phyloP scores from a whole-genome alignment of 1,140 invertebrate genomes.

The Drosophila novamexicana region DNA sequence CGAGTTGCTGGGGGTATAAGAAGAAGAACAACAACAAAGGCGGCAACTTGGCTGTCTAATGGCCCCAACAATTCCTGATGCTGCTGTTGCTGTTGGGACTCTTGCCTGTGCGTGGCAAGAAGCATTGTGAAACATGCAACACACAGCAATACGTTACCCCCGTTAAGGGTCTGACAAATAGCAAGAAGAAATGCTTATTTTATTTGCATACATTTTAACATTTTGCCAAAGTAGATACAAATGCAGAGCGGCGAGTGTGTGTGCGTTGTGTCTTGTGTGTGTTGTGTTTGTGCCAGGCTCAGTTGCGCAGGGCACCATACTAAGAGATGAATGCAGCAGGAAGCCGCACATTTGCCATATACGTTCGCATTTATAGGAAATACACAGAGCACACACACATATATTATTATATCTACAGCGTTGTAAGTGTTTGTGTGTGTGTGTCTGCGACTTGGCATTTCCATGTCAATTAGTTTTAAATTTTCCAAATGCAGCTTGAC shows the following conservation, averaged over 20 bases:
- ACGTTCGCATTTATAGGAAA: conserved; percentile 11
- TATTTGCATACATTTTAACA: conserved; percentile 76
- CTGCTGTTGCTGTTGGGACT: conserved; percentile 7
- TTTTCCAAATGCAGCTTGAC: conserved; percentile 49
- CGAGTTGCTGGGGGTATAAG: not conserved
- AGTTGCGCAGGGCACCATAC: conserved; percentile 62
- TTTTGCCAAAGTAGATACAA: conserved; percentile 50
- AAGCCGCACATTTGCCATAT: conserved; percentile 38
- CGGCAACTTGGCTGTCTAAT: conserved; percentile 19
- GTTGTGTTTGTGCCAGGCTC: conserved; percentile 1
- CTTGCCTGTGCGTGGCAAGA: conserved; percentile 22
- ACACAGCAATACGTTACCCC: conserved; percentile 11
- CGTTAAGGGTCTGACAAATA: conserved; percentile 47
- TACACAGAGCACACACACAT: conserved; percentile 5
- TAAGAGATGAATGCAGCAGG: conserved; percentile 56
- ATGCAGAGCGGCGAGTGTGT: not conserved
- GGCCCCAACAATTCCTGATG: conserved; percentile 19
- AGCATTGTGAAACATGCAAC: conserved; percentile 28
- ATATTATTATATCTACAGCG: not conserved
- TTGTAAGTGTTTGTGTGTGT: conserved; percentile 9
- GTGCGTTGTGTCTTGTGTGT: conserved; percentile 1
- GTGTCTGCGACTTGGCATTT: conserved; percentile 41
- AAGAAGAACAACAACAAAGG: not conserved
- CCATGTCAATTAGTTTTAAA: conserved; percentile 76
- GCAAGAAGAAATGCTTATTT: conserved; percentile 68